These are phyloP conservation scores for Nothobranchius furzeri DNA, from an alignment of 2,113 vertebrate genomes.

Conservation along the genomic window DNA sequence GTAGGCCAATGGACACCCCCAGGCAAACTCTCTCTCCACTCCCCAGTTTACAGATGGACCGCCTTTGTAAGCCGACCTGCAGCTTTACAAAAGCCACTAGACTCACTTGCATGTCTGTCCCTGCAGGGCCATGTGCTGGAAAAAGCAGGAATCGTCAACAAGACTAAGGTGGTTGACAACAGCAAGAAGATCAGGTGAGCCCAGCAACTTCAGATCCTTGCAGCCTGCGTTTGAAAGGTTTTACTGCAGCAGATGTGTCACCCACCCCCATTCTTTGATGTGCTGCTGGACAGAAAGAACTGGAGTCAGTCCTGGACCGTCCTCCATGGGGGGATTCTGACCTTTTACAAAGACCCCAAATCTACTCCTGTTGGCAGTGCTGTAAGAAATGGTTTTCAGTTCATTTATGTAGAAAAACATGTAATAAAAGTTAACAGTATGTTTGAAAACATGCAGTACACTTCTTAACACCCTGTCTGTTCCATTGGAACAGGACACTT, in stretches of 20 bases:
- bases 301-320: conserved; percentile 73
- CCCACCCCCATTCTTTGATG: background rate
- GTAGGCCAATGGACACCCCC: background rate
- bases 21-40: conserved; percentile 16
- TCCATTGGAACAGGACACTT: too few species aligned
- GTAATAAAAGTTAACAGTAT: too few species aligned
- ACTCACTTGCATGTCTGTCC: conserved; percentile 19
- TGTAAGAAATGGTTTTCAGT: conserved; percentile 30
- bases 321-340: conserved; percentile 69
- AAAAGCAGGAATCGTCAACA: conserved; percentile 90
- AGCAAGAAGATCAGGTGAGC: conserved; percentile 88
- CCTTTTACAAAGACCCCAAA: conserved; percentile 69
- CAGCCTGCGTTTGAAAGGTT: background rate
- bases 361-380: conserved; percentile 38
- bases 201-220: background rate
- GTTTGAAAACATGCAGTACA: too few species aligned
- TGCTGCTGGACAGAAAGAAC: conserved; percentile 63
- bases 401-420: too few species aligned
- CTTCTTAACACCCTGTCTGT: too few species aligned
- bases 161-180: conserved; percentile 86
- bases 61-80: conserved; percentile 28
- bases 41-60: conserved; percentile 42
- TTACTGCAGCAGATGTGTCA: background rate
- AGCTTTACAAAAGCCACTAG: too few species aligned
- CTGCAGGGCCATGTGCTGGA: conserved; percentile 80